A percentile compares a stretch with the other conserved stretches of the same genome.
These are phyloP conservation scores for Antheraea assamensis DNA, from an alignment of 2,888 invertebrate genomes.

Conservation along the genomic window DNA sequence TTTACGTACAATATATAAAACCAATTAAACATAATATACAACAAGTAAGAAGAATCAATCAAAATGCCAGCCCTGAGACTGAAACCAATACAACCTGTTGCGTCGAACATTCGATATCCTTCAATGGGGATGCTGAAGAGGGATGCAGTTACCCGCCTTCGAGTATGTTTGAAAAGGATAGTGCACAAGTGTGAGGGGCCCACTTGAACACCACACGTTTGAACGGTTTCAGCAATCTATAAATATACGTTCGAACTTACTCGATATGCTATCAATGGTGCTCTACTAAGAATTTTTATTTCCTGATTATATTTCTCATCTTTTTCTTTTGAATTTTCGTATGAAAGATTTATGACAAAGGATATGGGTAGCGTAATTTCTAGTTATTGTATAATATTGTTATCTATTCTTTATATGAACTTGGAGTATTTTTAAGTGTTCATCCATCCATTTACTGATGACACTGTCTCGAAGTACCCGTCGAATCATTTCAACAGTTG, in stretches of 20 bases:
- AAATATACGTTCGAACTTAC: slow-evolving; percentile 73
- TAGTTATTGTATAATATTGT: too few species aligned
- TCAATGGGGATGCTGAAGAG: slow-evolving; percentile 67
- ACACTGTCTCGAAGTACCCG: too few species aligned
- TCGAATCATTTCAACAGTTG: too few species aligned
- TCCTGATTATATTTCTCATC: not conserved
- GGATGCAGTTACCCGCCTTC: slow-evolving; percentile 39
- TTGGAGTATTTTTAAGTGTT: too few species aligned
- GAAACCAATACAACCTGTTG: slow-evolving; percentile 79
- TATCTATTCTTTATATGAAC: too few species aligned
- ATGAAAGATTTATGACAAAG: not conserved
- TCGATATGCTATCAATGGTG: slow-evolving; percentile 42
- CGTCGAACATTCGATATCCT: slow-evolving; percentile 79
- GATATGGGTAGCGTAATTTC: too few species aligned
- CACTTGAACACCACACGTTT: slow-evolving; percentile 73
- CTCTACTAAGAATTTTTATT: slow-evolving; percentile 48
- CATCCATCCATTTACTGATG: too few species aligned
- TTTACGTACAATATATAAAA: too few species aligned
- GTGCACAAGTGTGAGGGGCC: slow-evolving; percentile 63
- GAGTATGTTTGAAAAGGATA: slow-evolving; percentile 43
- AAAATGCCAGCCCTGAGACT: slow-evolving; percentile 66
- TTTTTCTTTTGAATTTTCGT: not conserved
- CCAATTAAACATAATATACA: not conserved
- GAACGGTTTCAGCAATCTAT: slow-evolving; percentile 75
- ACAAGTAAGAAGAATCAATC: slow-evolving; percentile 58